Conservation (phyloP, 2,797 vertebrate species). For the Acomys russatus region DNA sequence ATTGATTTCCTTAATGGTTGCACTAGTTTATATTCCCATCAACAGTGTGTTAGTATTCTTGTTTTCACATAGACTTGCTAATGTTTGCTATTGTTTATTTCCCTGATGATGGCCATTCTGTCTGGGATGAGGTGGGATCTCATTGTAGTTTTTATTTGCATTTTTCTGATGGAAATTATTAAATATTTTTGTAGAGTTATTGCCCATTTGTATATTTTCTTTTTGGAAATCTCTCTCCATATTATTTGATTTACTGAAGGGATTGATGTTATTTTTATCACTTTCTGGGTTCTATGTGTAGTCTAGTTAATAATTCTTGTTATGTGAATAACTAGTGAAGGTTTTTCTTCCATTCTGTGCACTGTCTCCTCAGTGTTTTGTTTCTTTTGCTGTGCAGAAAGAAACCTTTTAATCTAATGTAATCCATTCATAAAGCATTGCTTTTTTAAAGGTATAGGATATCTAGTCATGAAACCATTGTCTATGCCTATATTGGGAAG, state of each 20-base stretch:
- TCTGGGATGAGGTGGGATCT: background rate
- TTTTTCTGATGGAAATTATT: background rate
- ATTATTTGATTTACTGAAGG: background rate
- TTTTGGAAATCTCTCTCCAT: background rate
- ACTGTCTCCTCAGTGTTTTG: background rate
- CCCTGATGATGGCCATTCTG: background rate
- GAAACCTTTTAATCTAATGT: background rate
- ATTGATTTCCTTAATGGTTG: background rate
- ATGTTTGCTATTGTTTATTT: background rate
- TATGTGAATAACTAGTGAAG: background rate
- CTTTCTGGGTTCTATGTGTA: background rate
- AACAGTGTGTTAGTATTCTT: background rate
- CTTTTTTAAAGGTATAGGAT: background rate
- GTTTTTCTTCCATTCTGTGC: background rate
- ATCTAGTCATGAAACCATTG: background rate
- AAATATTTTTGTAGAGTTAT: background rate
- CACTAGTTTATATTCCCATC: background rate
- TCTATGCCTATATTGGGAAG: no score
- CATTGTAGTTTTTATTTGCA: background rate
- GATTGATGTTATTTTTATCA: background rate
- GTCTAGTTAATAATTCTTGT: background rate
- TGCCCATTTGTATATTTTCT: background rate
- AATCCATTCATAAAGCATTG: background rate
- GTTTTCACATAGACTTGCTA: background rate
- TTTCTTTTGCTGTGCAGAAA: background rate